Evolutionary conservation across 2,797 vertebrate genomes (phyloP), one percentile per base, ranked within the genome.

Genomic region (Erethizon dorsatum): DNA sequence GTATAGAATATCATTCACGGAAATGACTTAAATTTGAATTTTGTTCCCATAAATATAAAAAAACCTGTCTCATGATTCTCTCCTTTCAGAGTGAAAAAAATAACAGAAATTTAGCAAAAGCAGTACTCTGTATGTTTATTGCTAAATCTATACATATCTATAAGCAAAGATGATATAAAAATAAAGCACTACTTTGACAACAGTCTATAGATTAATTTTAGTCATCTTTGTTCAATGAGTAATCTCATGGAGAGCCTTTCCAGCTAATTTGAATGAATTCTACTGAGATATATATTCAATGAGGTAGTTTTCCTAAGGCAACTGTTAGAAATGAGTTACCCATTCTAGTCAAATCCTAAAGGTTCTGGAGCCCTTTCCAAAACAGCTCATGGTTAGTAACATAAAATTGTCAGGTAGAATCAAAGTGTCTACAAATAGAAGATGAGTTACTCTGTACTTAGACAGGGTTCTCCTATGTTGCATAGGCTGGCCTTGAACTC

Each of bases 131-230:
- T 67, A 56, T 47, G 31, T 10, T 3, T 89, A 69, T 3, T 78
- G 59, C 8, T 6, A 82, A 89, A 93, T 47, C 41, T 89, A 77
- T 26, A 88, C 1, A 88, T 63, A 83, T 6, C 10, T 18, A 28
- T 90, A 96, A 75, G 28, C 50, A 83, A 93, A 71, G 5, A 6
- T 65, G 54, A 41, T 33, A 83, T 50, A 83, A 87, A 86, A 94
- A 88, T 63, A 91, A 91, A n/a, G 10, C 6, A 93, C 37, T 78
- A 83, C 91, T 94, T 89, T 87, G 22, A 95, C 6, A 89, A 45
- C 4, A 90, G 59, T 75, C 52, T 52, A 93, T n/a, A 77, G 33
- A 91, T 89, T 6, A 78, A 82, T 83, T 86, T 95, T 95, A 90
- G 87, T 65, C n/a, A 87, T 87, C n/a, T 87, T 37, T 85, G 59